phyloP scores from a whole-genome alignment of 2,797 vertebrate species.

The Choloepus didactylus region DNA sequence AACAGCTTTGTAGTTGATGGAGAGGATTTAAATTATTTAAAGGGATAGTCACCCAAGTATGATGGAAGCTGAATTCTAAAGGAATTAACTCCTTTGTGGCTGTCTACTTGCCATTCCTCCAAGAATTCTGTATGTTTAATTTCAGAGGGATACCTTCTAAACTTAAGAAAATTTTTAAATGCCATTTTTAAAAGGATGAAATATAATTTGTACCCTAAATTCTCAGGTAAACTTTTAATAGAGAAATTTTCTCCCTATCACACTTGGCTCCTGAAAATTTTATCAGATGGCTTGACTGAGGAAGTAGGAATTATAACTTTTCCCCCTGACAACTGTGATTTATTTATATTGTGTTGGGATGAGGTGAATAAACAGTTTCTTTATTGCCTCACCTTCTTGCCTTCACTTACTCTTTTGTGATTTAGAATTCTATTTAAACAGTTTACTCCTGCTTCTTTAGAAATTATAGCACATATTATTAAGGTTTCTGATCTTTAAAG shows the following conservation, averaged over 20 bases:
- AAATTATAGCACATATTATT: background rate
- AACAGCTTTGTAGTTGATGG: conserved; percentile 97
- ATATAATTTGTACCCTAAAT: conserved; percentile 59
- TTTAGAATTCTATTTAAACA: background rate
- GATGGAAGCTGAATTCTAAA: conserved; percentile 90
- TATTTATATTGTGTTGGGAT: conserved; percentile 57
- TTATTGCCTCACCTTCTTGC: background rate
- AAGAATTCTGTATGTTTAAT: conserved; percentile 57
- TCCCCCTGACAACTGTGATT: conserved; percentile 67
- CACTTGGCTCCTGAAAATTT: conserved; percentile 45
- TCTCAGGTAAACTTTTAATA: conserved; percentile 67
- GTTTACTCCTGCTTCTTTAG: background rate
- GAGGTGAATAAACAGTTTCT: background rate
- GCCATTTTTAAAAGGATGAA: background rate
- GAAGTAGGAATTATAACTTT: conserved; percentile 26
- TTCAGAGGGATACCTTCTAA: conserved; percentile 12
- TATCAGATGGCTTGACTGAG: conserved; percentile 39
- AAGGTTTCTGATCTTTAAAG: conserved; percentile 34
- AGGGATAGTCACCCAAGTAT: conserved; percentile 92
- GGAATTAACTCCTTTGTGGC: conserved; percentile 88
- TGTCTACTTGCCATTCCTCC: conserved; percentile 63
- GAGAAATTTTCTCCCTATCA: background rate
- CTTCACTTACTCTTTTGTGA: background rate
- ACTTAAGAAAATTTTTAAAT: conserved; percentile 28
- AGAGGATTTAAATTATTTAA: conserved; percentile 94